phyloP scores from a whole-genome alignment of 2,797 vertebrate genomes.

The Mus spretus region DNA sequence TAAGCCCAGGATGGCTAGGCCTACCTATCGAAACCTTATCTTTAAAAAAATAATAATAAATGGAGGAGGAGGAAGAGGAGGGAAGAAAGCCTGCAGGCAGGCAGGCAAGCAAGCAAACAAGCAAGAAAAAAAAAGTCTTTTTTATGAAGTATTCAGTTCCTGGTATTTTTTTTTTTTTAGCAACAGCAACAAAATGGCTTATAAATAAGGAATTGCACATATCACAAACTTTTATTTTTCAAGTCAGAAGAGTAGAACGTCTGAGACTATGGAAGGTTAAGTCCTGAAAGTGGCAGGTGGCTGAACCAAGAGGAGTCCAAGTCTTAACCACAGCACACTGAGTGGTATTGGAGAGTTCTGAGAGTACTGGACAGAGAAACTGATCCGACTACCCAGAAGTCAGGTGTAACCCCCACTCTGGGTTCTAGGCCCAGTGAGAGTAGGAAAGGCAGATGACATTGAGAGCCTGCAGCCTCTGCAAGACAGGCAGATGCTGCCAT shows the following conservation, averaged over 20 bases:
- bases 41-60: too few relatives aligned
- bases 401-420: background rate
- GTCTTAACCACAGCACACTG: background rate
- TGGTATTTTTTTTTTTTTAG: background rate
- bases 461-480: background rate
- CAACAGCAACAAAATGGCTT: background rate
- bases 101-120: background rate
- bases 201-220: background rate
- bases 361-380: background rate
- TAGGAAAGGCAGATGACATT: background rate
- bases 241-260: background rate
- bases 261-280: background rate
- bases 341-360: background rate
- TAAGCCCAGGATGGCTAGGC: background rate
- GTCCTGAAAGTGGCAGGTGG: background rate
- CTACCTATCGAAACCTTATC: background rate
- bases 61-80: fast-evolving
- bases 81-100: background rate
- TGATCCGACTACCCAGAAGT: background rate
- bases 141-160: background rate
- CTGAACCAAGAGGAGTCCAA: background rate
- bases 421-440: background rate
- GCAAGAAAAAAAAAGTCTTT: too few relatives aligned
- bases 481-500: background rate
- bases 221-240: background rate